Conservation (phyloP, 2,797 vertebrate genomes). For the Myotis findleyi region DNA sequence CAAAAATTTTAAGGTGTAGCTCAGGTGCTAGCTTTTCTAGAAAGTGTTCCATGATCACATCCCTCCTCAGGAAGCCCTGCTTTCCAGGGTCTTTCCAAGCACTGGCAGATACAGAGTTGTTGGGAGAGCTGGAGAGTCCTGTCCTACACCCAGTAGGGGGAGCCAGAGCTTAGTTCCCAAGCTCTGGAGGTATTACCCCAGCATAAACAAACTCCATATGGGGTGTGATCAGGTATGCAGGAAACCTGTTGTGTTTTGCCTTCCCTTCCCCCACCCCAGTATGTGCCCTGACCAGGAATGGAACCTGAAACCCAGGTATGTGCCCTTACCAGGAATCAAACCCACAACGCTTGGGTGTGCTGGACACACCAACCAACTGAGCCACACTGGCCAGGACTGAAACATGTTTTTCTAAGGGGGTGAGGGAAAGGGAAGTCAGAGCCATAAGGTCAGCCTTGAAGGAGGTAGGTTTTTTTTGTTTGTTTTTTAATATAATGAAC, state of each 20-base stretch:
- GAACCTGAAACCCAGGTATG: not conserved
- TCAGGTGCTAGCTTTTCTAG: not conserved
- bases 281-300: not conserved
- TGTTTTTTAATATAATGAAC: not conserved
- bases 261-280: not conserved
- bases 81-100: not conserved
- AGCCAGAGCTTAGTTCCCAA: constrained; percentile 64
- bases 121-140: no score
- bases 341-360: not conserved
- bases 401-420: not conserved
- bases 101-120: not conserved
- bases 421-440: not conserved
- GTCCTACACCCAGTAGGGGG: constrained; percentile 63
- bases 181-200: not conserved
- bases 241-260: not conserved
- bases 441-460: not conserved
- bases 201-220: not conserved
- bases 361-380: not conserved
- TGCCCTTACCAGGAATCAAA: not conserved
- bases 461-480: not conserved
- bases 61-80: not conserved
- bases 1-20: not conserved
- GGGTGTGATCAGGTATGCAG: not conserved
- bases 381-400: not conserved
- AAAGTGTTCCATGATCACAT: not conserved